A percentile compares a stretch with the other conserved stretches of the same genome.
phyloP scores from a whole-genome alignment of 2,888 invertebrate species.

The Eustalomyia histrio region DNA sequence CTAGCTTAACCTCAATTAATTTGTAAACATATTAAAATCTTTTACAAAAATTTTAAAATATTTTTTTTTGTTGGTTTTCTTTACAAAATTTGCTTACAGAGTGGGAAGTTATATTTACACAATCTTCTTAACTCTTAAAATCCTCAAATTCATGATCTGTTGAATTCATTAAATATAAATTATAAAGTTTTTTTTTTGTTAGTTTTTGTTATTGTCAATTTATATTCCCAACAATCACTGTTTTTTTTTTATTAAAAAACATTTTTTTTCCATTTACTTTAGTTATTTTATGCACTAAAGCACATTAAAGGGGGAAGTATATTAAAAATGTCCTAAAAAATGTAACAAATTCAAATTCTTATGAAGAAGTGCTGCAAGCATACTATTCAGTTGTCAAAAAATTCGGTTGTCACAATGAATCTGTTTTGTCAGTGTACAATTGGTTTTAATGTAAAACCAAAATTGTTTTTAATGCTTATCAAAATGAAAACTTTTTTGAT shows the following conservation, averaged over 20 bases:
- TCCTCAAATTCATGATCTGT: constrained; percentile 28
- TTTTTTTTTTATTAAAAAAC: neutral
- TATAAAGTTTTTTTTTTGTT: neutral
- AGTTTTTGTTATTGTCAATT: neutral
- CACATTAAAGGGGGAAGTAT: neutral
- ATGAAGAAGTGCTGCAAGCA: no score
- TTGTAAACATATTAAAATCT: constrained; percentile 58
- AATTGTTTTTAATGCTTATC: no score
- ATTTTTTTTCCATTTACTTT: neutral
- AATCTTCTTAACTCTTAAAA: constrained; percentile 24
- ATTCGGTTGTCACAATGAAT: no score
- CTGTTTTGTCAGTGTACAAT: no score
- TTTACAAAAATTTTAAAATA: neutral
- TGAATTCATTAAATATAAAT: constrained; percentile 49
- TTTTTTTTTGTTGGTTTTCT: neutral
- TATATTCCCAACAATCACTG: neutral
- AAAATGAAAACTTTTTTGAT: no score
- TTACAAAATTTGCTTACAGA: neutral
- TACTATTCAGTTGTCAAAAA: no score
- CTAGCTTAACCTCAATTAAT: constrained; percentile 59
- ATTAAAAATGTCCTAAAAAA: neutral
- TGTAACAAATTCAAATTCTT: no score
- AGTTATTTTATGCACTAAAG: neutral
- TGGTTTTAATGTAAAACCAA: no score
- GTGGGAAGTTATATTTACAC: neutral